Conservation (phyloP, 1,140 invertebrate genomes). For the Lethocerus indicus region DNA sequence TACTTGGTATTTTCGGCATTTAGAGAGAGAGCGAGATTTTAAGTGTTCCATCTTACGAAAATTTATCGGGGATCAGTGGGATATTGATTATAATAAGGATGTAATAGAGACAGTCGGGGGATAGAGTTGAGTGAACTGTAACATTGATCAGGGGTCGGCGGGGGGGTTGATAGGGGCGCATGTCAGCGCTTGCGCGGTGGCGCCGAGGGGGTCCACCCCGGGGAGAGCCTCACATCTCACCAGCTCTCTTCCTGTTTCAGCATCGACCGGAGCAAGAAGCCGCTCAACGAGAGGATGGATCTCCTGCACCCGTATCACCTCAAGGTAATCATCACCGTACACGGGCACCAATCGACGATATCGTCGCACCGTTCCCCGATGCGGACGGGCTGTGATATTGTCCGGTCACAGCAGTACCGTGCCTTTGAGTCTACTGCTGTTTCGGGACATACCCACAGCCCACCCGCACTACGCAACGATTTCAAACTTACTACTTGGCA, state of each 20-base stretch:
- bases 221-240: not conserved
- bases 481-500: too few relatives aligned
- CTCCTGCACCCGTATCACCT: conserved; percentile 25
- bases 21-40: not conserved
- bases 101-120: too few relatives aligned
- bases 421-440: conserved; percentile 58
- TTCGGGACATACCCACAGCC: conserved; percentile 62
- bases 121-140: conserved; percentile 3
- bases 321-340: conserved; percentile 21
- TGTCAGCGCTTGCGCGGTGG: conserved; percentile 3
- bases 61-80: too few relatives aligned
- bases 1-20: too few relatives aligned
- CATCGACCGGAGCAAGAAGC: conserved; percentile 14
- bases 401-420: conserved; percentile 86
- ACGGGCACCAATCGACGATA: not conserved
- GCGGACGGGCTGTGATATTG: conserved; percentile 57
- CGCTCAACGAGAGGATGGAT: conserved; percentile 23
- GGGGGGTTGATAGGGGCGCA: conserved; percentile 5
- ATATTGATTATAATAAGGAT: too few relatives aligned
- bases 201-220: conserved; percentile 1
- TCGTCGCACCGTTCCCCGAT: conserved; percentile 7
- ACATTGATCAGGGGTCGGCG: conserved; percentile 9
- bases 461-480: too few relatives aligned
- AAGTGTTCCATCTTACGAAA: too few relatives aligned
- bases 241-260: conserved; percentile 19